A percentile compares a stretch with the other conserved stretches of the same genome.
These are phyloP conservation scores for Mormoops blainvillei DNA, from an alignment of 2,113 vertebrate species.

Conservation along the genomic window DNA sequence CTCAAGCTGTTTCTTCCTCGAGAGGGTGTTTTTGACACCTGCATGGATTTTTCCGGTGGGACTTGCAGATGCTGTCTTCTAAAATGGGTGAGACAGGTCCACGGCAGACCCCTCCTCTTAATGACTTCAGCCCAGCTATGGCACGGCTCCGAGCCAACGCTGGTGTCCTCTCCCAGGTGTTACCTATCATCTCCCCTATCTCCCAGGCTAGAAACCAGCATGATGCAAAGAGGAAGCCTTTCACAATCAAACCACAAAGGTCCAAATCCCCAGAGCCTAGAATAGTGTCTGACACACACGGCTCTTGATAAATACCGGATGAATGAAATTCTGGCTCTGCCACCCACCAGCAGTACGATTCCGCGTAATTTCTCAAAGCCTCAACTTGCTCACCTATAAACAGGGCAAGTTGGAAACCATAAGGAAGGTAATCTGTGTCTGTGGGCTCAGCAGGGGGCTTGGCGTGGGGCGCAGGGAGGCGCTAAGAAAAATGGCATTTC, in stretches of 20 bases:
- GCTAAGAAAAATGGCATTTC: background rate
- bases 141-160: background rate
- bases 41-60: background rate
- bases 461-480: background rate
- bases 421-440: background rate
- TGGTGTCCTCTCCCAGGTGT: background rate
- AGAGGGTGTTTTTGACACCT: too few relatives aligned
- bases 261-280: background rate
- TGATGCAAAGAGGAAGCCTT: background rate
- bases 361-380: background rate
- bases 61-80: background rate
- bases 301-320: background rate
- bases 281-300: background rate
- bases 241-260: background rate
- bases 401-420: background rate
- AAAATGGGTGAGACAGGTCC: background rate
- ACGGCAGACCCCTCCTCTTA: background rate
- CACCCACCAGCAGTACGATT: too few relatives aligned
- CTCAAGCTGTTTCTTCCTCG: background rate
- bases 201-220: background rate
- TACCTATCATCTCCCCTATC: accelerated
- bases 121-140: background rate
- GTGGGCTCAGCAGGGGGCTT: background rate
- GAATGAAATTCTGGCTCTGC: background rate
- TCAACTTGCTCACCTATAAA: background rate